phyloP scores from a whole-genome alignment of 2,888 invertebrate genomes.

The Eremobia ochroleuca region DNA sequence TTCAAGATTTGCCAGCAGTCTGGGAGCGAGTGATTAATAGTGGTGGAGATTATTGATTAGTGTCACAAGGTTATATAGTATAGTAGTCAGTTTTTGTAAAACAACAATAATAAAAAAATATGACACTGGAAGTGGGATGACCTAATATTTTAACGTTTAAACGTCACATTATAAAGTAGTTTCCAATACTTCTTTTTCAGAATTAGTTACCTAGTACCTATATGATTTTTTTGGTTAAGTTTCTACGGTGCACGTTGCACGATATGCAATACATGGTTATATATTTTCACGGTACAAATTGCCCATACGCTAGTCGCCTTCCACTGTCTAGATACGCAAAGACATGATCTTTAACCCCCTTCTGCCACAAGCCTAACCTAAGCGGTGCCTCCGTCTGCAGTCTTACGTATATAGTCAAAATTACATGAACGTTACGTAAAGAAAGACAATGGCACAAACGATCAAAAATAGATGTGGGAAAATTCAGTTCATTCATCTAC shows the following conservation, averaged over 20 bases:
- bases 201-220: not conserved
- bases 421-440: conserved; percentile 42
- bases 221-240: not conserved
- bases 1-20: too few species aligned
- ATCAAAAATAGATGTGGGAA: conserved; percentile 25
- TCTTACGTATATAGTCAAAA: conserved; percentile 39
- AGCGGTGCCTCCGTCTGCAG: not conserved
- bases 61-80: too few species aligned
- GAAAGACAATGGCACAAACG: conserved; percentile 4
- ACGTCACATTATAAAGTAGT: too few species aligned
- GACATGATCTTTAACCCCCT: conserved; percentile 23
- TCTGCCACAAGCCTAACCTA: conserved; percentile 7
- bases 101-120: too few species aligned
- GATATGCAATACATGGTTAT: not conserved
- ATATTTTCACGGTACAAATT: not conserved
- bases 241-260: not conserved
- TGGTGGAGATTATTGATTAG: too few species aligned
- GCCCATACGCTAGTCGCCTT: not conserved
- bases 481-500: not conserved
- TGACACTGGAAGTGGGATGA: too few species aligned
- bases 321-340: conserved; percentile 1
- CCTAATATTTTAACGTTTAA: too few species aligned
- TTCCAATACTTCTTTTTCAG: too few species aligned
- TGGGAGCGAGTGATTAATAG: too few species aligned
- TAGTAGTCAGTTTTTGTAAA: too few species aligned